Base-by-base conservation (phyloP, 2,797 vertebrate genomes). In the Serranus cabrilla region DNA sequence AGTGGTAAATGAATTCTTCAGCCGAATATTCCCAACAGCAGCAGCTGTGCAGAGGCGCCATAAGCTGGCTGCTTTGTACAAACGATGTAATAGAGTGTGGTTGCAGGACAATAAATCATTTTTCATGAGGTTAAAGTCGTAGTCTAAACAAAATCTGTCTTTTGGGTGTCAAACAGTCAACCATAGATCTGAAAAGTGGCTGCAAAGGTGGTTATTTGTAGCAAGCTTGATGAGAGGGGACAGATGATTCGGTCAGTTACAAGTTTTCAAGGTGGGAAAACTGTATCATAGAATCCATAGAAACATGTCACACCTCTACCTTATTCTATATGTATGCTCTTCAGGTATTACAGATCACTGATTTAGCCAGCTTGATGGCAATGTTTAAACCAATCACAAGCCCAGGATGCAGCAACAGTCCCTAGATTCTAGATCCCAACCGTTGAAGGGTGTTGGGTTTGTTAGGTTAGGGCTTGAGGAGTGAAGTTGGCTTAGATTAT, bases 1-100 rank as follows among this genome's bases (percentile, higher is more conserved):
- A 75, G 65, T 77, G 71, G 68, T 82, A 82, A 88, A 91, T 84
- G 0, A 82, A 88, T 82, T 82, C 80, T 80, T 68, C 50, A 63
- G 71, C 76, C 71, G 68, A 84, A 78, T 76, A 71, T 79, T 79
- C 82, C 76, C 81, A 81, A 68, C 76, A 81, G 81, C 72, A 56
- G 80, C 71, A 84, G 80, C 82, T 79, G 82, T 67, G 74, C 55
- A 18, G 68, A 77, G 50, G 74, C 68, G 14, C 78, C 74, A 75
- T 76, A 82, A 55, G 82, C 62, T 25, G 58, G 51, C 63, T 83
- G 78, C 70, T 70, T 63, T 75, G 49, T 74, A 65, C 67, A 80
- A 80, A 89, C 50, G 12, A 65, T 83, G 42, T 74, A 74, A 84
- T 65, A 46, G 56, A 84, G 60, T 64, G 67, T 45, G 50, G 23